These are phyloP conservation scores for Lordiphosa stackelbergi DNA, from an alignment of 1,140 invertebrate genomes.

Conservation along the genomic window DNA sequence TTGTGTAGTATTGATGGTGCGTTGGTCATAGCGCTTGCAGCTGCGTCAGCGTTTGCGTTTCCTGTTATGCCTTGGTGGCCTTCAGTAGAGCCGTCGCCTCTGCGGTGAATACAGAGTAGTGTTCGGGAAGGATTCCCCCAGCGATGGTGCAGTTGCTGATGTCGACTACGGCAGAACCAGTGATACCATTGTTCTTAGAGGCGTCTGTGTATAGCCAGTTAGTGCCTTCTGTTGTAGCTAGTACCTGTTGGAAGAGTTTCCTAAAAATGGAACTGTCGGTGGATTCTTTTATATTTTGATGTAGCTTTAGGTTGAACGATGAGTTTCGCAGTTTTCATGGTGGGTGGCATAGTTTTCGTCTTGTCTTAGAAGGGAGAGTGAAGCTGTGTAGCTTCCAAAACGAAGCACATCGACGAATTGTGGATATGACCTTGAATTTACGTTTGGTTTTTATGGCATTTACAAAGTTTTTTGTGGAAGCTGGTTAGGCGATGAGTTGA, in stretches of 20 bases:
- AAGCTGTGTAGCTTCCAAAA: background rate
- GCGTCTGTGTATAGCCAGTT: background rate
- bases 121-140: no score
- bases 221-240: background rate
- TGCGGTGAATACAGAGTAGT: no score
- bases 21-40: no score
- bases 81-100: no score
- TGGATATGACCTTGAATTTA: background rate
- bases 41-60: no score
- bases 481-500: conserved; percentile 1
- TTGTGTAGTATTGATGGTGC: no score
- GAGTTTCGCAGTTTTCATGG: background rate
- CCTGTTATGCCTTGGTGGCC: no score
- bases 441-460: background rate
- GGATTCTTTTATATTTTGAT: background rate
- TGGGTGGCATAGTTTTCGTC: no score
- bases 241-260: background rate
- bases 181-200: no score
- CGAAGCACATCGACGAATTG: background rate
- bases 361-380: background rate
- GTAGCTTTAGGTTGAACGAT: no score
- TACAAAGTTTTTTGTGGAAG: background rate
- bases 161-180: no score
- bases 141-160: no score
- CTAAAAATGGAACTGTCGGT: background rate